Evolutionary conservation across 2,888 invertebrate species (phyloP).

Genomic region (Oscheius sp.): DNA sequence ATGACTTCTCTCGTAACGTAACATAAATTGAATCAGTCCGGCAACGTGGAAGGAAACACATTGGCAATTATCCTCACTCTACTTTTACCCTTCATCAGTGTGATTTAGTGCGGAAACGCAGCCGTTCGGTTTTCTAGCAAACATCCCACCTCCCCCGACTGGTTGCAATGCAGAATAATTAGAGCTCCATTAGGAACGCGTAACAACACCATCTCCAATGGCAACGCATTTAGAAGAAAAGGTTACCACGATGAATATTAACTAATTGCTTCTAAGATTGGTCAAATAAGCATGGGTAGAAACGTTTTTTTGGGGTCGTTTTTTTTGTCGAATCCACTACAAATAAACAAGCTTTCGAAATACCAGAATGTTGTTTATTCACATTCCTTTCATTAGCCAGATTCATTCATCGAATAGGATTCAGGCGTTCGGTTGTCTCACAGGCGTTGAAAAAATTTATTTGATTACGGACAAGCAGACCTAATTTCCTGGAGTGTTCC

Average conservation of each 20-base stretch:
- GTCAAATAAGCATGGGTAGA: background rate
- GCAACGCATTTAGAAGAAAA: constrained; percentile 17
- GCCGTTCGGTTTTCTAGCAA: constrained; percentile 16
- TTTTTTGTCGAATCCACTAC: background rate
- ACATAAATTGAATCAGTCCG: background rate
- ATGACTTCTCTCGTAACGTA: background rate
- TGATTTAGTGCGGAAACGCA: constrained; percentile 24
- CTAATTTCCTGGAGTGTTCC: too few species aligned
- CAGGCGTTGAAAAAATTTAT: too few species aligned
- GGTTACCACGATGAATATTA: background rate
- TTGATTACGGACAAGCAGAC: too few species aligned
- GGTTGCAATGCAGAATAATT: constrained; percentile 20
- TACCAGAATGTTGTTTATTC: background rate
- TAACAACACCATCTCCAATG: constrained; percentile 18
- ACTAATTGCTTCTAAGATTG: background rate
- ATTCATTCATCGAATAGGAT: too few species aligned
- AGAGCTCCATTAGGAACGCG: constrained; percentile 8
- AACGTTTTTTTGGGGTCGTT: too few species aligned
- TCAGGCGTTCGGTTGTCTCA: too few species aligned
- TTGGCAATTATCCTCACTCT: too few species aligned
- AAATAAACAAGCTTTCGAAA: background rate
- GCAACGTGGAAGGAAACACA: background rate
- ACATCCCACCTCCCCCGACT: constrained; percentile 8
- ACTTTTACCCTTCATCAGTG: too few species aligned
- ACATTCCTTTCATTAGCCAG: background rate